These are phyloP conservation scores for Ictalurus punctatus DNA, from an alignment of 2,113 vertebrate genomes.

Conservation along the genomic window DNA sequence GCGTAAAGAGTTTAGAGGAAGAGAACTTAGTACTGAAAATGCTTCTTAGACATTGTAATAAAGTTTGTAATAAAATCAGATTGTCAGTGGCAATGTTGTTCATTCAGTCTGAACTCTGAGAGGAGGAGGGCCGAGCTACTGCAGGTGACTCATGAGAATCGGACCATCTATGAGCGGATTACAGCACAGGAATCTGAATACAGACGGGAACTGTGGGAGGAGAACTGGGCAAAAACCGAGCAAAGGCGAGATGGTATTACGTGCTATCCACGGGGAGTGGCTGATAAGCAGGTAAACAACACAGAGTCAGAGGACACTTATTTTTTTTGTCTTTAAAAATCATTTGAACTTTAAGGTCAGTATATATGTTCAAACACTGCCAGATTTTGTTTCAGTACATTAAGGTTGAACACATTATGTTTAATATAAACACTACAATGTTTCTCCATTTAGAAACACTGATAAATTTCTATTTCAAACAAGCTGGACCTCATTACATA, in stretches of 20 bases:
- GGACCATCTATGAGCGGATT: slow-evolving; percentile 70
- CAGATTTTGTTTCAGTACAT: not conserved
- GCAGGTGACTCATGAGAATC: slow-evolving; percentile 70
- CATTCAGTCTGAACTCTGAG: slow-evolving; percentile 69
- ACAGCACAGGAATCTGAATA: slow-evolving; percentile 67
- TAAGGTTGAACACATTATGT: not conserved
- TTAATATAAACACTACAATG: not conserved
- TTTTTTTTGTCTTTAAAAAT: not conserved
- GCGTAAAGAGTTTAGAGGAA: not conserved
- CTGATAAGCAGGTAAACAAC: slow-evolving; percentile 59
- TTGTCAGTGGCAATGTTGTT: not conserved
- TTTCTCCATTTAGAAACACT: not conserved
- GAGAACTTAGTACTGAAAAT: not conserved
- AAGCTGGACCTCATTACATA: not conserved
- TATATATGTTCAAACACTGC: not conserved
- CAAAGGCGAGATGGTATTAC: slow-evolving; percentile 62
- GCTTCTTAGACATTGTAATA: not conserved
- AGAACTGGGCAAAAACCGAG: slow-evolving; percentile 69
- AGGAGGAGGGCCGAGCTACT: slow-evolving; percentile 64
- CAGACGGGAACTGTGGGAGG: slow-evolving; percentile 66
- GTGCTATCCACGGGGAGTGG: slow-evolving; percentile 59
- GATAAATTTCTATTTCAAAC: not conserved
- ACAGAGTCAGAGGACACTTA: not conserved
- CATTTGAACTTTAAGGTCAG: not conserved
- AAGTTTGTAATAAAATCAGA: not conserved